Evolutionary conservation across 2,113 vertebrate genomes (phyloP).

Genomic region (Anolis carolinensis): DNA sequence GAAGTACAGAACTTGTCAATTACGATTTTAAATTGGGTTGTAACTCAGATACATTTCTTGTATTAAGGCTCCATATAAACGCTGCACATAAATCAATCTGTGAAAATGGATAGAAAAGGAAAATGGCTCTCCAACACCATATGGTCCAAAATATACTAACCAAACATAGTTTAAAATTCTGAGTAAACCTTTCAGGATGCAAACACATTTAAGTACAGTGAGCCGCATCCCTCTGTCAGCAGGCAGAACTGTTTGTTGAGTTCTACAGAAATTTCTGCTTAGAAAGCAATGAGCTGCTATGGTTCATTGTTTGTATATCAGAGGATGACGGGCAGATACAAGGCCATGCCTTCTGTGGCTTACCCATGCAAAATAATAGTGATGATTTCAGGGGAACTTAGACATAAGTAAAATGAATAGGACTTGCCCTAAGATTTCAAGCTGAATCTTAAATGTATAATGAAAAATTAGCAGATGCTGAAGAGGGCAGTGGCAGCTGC

Average conservation of each 20-base stretch:
- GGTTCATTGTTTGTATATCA: conserved; percentile 29
- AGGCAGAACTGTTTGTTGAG: conserved; percentile 15
- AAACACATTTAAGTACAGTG: background rate
- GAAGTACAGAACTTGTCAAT: conserved; percentile 19
- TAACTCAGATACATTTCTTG: conserved; percentile 6
- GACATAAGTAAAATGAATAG: background rate
- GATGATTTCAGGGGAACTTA: conserved; percentile 24
- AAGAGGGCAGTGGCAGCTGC: background rate
- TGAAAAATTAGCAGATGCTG: background rate
- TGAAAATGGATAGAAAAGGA: background rate
- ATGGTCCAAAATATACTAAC: background rate
- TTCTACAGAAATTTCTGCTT: background rate
- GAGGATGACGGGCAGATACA: conserved; percentile 23
- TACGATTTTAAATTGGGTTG: conserved; percentile 30
- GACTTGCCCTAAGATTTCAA: background rate
- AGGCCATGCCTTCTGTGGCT: background rate
- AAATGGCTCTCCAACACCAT: background rate
- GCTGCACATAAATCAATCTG: conserved; percentile 15
- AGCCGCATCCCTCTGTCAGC: background rate
- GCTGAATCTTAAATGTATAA: background rate
- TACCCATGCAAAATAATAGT: background rate
- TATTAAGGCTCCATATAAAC: background rate
- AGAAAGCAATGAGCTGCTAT: conserved; percentile 17
- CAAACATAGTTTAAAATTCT: conserved; percentile 6
- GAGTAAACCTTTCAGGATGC: background rate